phyloP scores from a whole-genome alignment of 2,797 vertebrate genomes.

The Enteromius radiatus region DNA sequence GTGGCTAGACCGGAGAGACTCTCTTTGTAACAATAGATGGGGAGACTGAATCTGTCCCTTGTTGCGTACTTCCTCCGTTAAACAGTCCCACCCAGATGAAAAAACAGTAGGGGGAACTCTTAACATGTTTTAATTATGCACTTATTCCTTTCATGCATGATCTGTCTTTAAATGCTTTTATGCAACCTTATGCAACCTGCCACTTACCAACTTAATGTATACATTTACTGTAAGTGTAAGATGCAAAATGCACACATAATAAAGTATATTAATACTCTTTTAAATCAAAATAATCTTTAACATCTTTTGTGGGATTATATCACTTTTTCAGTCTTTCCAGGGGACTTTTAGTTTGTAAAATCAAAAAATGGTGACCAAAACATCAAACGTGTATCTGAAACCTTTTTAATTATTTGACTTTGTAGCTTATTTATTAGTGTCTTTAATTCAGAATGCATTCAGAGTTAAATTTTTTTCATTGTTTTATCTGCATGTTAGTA shows the following conservation, averaged over 20 bases:
- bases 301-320: neutral
- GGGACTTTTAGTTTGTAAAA: neutral
- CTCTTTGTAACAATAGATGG: constrained; percentile 54
- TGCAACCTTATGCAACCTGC: neutral
- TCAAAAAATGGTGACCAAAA: constrained; percentile 5
- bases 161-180: neutral
- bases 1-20: constrained; percentile 38
- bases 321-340: neutral
- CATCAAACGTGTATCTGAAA: neutral
- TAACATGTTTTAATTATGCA: neutral
- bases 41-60: constrained; percentile 39
- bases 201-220: neutral
- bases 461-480: too few species aligned
- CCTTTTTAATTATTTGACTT: neutral
- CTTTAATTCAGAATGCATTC: neutral
- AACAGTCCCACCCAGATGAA: constrained; percentile 22
- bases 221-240: neutral
- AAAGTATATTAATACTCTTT: neutral
- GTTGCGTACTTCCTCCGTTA: constrained; percentile 45
- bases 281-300: neutral
- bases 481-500: too few species aligned
- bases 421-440: neutral
- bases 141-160: neutral
- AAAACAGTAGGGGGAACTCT: neutral
- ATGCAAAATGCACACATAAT: neutral